Base-by-base conservation (phyloP, 1,140 invertebrate genomes). In the Calliopsis andreniformis region DNA sequence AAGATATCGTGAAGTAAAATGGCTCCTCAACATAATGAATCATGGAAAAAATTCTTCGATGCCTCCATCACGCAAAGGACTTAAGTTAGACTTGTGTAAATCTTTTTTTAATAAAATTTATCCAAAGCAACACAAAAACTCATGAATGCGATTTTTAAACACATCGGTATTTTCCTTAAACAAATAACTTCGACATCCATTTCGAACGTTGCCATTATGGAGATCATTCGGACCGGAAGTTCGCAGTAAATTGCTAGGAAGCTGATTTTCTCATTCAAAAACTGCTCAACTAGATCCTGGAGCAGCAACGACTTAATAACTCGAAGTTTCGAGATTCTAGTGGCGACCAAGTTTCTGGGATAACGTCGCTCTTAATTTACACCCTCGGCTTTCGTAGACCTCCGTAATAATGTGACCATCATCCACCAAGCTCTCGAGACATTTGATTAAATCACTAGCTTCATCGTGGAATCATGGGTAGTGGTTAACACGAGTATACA, bases 371-470 rank as follows among this genome's bases (percentile, higher is more conserved):
- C 30, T 66, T 23, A 39, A 66, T 66, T 66, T 66, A 66, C 45
- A 23, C 28, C 43, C 28, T 43, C n/a, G 61, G 42, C 39, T 1
- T 18, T 51, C 20, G 47, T 28, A 23, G 49, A 68, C 30, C 63
- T 12, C 0, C 35, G 49, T 32, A 51, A 56, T 53, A 62, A 61
- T 35, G 68, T 42, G 55, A 56, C 25, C 58, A 23, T 61, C 28
- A 16, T 53, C 45, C 23, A 10, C 8, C 10, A 35, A 32, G 51
- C 56, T 20, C 45, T n/a, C 69, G 28, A 25, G 78, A 69, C 64
- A 66, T 70, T 73, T 82, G 67, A 82, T 82, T 79, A 70, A 82
- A 82, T 82, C 80, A 76, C 64, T 69, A 71, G 79, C 80, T 79
- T 70, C 64, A 67, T 79, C 71, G 70, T 61, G 77, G 68, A 82